Base-by-base conservation (phyloP, 2,888 invertebrate genomes). In the Harpagoxenus sublaevis region DNA sequence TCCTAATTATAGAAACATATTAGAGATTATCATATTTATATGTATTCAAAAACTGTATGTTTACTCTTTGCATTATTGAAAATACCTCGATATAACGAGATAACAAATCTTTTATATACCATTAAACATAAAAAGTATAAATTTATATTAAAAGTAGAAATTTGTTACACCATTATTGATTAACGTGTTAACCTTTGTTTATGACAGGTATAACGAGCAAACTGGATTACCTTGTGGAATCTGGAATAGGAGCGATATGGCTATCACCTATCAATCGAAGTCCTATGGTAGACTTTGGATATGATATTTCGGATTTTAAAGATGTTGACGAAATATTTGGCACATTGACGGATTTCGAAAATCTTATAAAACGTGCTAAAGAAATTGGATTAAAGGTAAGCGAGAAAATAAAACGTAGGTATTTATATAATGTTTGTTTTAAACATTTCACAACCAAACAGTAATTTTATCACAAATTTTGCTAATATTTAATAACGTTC, bases 281-380 rank as follows among this genome's bases (percentile, higher is more conserved):
- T 0, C 98, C 98, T 0, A 97, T 98, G 97, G 96, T 96, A 0
- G 98, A 99, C 95, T 97, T 97, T 93, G 98, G 98, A 0, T 98
- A 98, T 91, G 98, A 99, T 93, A 97, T 98, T 90, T 96, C 97
- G 45, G 96, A 98, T 95, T 98, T 97, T 94, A 96, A 95, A 78
- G 96, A 96, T 31, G 96, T 98, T 45, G 97, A 98, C 89, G 94
- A 96, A 0, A 96, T 96, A 77, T 98, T 97, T 93, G 98, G 98
- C 0, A 97, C 96, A 0, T 95, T 98, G 94, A 95, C 95, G 0
- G 98, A 98, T 94, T 97, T 98, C 73, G 95, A 96, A 2, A 94
- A 95, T 0, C 94, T 98, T 15, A 92, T 97, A 0, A 89, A 88
- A 0, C 95, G 94, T 86, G 97, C 97, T 0, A 96, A 97, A 71